Percentiles rank a stretch among this genome's conserved stretches.
phyloP scores from a whole-genome alignment of 2,888 invertebrate genomes.

The Tyria jacobaeae region DNA sequence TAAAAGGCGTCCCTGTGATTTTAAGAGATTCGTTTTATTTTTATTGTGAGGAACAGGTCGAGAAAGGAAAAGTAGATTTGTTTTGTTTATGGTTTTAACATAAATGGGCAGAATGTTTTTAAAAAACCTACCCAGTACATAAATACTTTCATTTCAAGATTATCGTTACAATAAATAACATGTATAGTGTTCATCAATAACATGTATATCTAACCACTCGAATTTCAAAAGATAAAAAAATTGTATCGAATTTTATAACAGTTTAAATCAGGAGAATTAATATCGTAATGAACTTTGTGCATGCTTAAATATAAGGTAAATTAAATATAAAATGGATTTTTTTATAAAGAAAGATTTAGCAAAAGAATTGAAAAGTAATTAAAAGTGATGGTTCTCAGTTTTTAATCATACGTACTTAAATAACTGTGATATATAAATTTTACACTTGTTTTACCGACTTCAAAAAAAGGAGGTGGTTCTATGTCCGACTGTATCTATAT shows the following conservation, averaged over 20 bases:
- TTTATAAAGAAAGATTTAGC: conserved; percentile 20
- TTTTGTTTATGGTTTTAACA: too few relatives aligned
- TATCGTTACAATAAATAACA: conserved; percentile 18
- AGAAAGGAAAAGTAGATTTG: too few relatives aligned
- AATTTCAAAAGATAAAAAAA: conserved; percentile 18
- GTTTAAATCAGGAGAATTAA: conserved; percentile 31
- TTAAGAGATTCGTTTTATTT: too few relatives aligned
- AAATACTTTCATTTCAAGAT: too few relatives aligned
- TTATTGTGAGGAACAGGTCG: too few relatives aligned
- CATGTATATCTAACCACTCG: conserved; percentile 3
- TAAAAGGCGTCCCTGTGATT: too few relatives aligned
- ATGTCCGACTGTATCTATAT: too few relatives aligned
- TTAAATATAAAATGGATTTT: conserved; percentile 19
- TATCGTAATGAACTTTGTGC: conserved; percentile 24
- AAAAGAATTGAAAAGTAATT: conserved; percentile 36
- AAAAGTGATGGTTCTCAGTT: conserved; percentile 22
- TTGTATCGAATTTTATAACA: conserved; percentile 34
- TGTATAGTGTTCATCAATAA: too few relatives aligned
- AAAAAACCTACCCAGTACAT: too few relatives aligned
- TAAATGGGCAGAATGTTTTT: too few relatives aligned
- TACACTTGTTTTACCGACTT: too few relatives aligned
- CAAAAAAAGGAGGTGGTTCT: too few relatives aligned
- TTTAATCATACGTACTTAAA: conserved; percentile 8
- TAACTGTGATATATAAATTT: conserved; percentile 2
- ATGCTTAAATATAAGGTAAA: conserved; percentile 33